Evolutionary conservation across 1,140 invertebrate species (phyloP).

Genomic region (Andrena cerasifolii): DNA sequence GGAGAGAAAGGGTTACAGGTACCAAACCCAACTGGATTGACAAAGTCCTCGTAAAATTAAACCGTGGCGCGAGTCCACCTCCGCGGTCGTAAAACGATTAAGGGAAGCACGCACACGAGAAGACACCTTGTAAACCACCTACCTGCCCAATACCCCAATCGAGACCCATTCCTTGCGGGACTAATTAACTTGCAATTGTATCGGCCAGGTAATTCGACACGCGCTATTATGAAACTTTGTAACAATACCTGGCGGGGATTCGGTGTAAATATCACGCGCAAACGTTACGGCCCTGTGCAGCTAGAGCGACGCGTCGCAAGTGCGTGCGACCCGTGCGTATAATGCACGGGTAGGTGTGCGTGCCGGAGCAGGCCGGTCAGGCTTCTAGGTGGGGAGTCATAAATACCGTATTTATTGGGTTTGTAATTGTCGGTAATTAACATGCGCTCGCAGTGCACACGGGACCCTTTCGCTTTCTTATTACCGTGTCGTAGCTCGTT

Average conservation of each 20-base stretch:
- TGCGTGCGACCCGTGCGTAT: conserved; percentile 20
- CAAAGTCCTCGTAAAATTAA: too few relatives aligned
- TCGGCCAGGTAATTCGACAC: not conserved
- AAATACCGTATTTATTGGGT: conserved; percentile 71
- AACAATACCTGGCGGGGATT: conserved; percentile 1
- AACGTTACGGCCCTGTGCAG: conserved; percentile 2
- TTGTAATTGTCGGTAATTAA: conserved; percentile 75
- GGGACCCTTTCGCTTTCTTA: conserved; percentile 64
- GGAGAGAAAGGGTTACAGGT: too few relatives aligned
- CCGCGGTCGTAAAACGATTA: too few relatives aligned
- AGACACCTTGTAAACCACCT: too few relatives aligned
- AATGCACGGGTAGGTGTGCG: conserved; percentile 15
- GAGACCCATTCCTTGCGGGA: too few relatives aligned
- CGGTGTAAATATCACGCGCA: not conserved
- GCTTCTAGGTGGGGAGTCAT: conserved; percentile 51
- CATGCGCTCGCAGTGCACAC: conserved; percentile 55
- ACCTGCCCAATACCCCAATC: too few relatives aligned
- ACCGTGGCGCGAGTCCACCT: too few relatives aligned
- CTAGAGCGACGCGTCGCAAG: not conserved
- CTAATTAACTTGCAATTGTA: conserved; percentile 27
- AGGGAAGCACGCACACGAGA: too few relatives aligned
- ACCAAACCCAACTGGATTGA: too few relatives aligned
- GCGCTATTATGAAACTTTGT: not conserved
- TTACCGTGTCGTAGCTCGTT: conserved; percentile 66
- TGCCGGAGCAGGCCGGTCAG: conserved; percentile 15